Evolutionary conservation across 2,888 invertebrate genomes (phyloP).

Genomic region (Willowsia nigromaculata): DNA sequence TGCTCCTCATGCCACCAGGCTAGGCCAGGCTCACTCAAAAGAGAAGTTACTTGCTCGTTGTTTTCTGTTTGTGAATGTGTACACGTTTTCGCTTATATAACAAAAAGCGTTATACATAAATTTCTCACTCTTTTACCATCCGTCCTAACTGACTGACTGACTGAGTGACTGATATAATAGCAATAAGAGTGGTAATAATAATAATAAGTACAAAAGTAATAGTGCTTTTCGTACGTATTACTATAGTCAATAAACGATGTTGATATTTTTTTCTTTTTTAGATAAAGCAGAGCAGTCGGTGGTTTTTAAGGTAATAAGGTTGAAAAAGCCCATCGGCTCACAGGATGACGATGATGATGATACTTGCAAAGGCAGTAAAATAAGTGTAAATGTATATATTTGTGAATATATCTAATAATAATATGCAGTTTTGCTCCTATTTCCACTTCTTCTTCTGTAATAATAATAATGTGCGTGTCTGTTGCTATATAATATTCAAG

Average conservation of each 20-base stretch:
- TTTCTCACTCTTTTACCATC: slow-evolving; percentile 62
- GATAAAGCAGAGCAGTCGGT: slow-evolving; percentile 40
- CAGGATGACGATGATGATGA: slow-evolving; percentile 48
- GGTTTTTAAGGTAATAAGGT: slow-evolving; percentile 67
- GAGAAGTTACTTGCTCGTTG: slow-evolving; percentile 8
- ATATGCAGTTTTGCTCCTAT: slow-evolving; percentile 47
- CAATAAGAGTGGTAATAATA: slow-evolving; percentile 46
- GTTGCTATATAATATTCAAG: slow-evolving; percentile 34
- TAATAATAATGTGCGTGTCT: slow-evolving; percentile 50
- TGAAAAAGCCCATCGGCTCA: slow-evolving; percentile 60
- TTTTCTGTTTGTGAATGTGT: slow-evolving; percentile 41
- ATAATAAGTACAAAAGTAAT: slow-evolving; percentile 49
- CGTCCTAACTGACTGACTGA: slow-evolving; percentile 61
- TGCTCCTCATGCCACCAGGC: neutral
- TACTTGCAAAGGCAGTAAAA: slow-evolving; percentile 42
- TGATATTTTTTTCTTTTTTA: slow-evolving; percentile 31
- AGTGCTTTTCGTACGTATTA: neutral
- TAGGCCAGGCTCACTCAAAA: slow-evolving; percentile 48
- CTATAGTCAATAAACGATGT: slow-evolving; percentile 35
- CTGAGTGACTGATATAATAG: slow-evolving; percentile 64
- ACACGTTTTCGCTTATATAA: slow-evolving; percentile 51
- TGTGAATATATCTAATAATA: slow-evolving; percentile 19
- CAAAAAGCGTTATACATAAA: slow-evolving; percentile 47
- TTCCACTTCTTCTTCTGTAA: slow-evolving; percentile 51
- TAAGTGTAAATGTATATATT: slow-evolving; percentile 44